These are phyloP conservation scores for Spisula subtruncata DNA, from an alignment of 2,888 invertebrate species.

Conservation along the genomic window DNA sequence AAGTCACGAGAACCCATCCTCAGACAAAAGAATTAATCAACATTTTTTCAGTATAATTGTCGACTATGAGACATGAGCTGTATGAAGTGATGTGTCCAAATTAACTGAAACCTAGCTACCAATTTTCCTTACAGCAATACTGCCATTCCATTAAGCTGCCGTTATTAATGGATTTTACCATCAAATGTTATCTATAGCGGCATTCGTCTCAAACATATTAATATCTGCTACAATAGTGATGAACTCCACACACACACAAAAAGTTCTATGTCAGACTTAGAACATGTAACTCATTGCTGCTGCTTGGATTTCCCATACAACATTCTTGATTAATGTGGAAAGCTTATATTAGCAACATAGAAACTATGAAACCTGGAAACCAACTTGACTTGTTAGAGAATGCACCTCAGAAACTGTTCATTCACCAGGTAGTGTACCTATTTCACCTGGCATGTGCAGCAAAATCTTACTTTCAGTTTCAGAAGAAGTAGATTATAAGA, in stretches of 20 bases:
- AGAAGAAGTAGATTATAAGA: too few species aligned
- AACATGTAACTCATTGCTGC: not conserved
- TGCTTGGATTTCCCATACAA: slow-evolving; percentile 7
- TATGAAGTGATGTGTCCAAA: not conserved
- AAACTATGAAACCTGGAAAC: too few species aligned
- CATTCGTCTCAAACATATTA: slow-evolving; percentile 3
- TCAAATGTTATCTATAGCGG: slow-evolving; percentile 9
- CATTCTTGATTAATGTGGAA: not conserved
- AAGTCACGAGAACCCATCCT: not conserved
- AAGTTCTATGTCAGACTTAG: not conserved
- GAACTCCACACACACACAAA: not conserved
- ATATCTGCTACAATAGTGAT: not conserved
- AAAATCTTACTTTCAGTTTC: too few species aligned
- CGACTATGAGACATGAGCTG: not conserved
- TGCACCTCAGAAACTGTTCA: too few species aligned
- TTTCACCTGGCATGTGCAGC: too few species aligned
- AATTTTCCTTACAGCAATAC: not conserved
- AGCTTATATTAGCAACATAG: not conserved
- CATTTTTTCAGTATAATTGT: not conserved
- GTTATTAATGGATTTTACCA: slow-evolving; percentile 17
- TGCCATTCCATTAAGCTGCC: not conserved
- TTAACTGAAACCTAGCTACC: not conserved
- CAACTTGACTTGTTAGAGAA: too few species aligned
- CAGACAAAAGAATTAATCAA: not conserved
- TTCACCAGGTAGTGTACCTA: too few species aligned